Percentiles rank a stretch among this genome's conserved stretches.
Evolutionary conservation across 2,797 vertebrate genomes (phyloP).

Genomic region (Sarcoramphus papa): DNA sequence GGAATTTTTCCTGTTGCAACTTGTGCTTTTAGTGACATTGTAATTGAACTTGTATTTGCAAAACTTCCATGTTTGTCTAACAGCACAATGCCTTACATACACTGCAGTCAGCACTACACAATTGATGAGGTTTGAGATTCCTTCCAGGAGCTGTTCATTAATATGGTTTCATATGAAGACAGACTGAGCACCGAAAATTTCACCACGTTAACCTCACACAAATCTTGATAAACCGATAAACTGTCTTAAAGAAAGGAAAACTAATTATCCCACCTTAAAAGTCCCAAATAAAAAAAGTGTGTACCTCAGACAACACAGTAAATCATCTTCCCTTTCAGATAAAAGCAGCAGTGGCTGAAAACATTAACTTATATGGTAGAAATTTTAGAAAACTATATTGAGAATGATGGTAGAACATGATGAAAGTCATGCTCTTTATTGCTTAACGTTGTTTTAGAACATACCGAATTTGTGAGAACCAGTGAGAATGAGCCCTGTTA

Average conservation of each 20-base stretch:
- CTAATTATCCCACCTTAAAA: not conserved
- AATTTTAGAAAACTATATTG: not conserved
- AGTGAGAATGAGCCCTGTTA: not conserved
- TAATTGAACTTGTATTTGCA: not conserved
- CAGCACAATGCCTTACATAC: not conserved
- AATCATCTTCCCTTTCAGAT: not conserved
- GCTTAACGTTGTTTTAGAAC: not conserved
- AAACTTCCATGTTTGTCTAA: not conserved
- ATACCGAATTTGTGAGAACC: not conserved
- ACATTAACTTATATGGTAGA: not conserved
- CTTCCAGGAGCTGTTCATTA: not conserved
- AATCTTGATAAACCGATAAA: not conserved
- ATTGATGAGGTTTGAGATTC: not conserved
- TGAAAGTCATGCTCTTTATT: not conserved
- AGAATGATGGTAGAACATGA: not conserved
- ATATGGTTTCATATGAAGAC: not conserved
- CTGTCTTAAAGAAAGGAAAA: not conserved
- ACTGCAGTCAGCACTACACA: not conserved
- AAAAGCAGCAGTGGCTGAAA: not conserved
- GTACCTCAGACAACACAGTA: not conserved
- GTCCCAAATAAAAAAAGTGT: not conserved
- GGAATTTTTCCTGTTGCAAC: not conserved
- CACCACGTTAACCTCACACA: not conserved
- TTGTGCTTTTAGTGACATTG: not conserved
- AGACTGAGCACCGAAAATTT: not conserved